Evolutionary conservation across 2,797 vertebrate genomes (phyloP).

Genomic region (Phaenicophaeus curvirostris): DNA sequence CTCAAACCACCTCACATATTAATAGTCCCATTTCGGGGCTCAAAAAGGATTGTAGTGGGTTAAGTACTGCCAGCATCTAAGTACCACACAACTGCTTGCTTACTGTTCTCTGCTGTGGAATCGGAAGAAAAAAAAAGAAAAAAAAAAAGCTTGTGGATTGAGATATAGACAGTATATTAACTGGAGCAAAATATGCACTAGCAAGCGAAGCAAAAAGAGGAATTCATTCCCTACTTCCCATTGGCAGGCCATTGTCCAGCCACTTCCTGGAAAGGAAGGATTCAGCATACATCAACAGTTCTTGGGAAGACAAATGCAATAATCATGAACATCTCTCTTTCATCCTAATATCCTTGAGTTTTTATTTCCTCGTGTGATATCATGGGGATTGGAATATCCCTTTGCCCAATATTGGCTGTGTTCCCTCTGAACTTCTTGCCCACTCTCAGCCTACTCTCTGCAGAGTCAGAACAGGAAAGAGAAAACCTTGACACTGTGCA

Average conservation of each 20-base stretch:
- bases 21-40: neutral
- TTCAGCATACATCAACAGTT: neutral
- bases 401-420: neutral
- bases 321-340: neutral
- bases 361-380: neutral
- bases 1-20: too few species aligned
- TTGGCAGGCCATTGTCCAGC: neutral
- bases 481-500: neutral
- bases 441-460: neutral
- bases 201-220: neutral
- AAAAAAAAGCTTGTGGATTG: neutral
- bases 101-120: neutral
- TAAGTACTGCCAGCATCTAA: neutral
- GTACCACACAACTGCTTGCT: neutral
- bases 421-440: neutral
- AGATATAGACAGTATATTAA: neutral
- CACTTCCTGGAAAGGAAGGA: neutral
- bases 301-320: neutral
- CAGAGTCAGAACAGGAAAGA: neutral
- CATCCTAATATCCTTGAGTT: neutral
- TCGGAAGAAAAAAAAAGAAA: neutral
- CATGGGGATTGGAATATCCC: neutral
- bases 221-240: neutral
- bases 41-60: neutral
- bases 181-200: neutral